Percentiles rank a stretch among this genome's conserved stretches.
Evolutionary conservation across 2,113 vertebrate species (phyloP).

Genomic region (Chiloscyllium plagiosum): DNA sequence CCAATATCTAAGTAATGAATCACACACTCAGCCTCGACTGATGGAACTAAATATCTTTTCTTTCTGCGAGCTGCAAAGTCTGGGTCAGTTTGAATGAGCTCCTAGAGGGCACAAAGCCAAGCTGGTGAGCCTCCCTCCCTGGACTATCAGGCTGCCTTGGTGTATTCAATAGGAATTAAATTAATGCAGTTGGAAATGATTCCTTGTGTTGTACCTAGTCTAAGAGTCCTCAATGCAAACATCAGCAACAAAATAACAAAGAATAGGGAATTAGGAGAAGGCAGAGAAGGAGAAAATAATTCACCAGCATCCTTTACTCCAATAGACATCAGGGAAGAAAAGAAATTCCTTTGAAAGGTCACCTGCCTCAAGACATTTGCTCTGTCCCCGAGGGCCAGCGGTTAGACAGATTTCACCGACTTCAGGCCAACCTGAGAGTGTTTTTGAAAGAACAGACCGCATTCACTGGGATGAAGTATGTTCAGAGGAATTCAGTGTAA

Average conservation of each 20-base stretch:
- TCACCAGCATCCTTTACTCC: not conserved
- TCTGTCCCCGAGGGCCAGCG: not conserved
- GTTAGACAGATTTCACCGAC: constrained; percentile 23
- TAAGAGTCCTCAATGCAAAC: not conserved
- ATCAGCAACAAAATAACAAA: too few relatives aligned
- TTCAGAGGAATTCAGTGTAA: constrained; percentile 26
- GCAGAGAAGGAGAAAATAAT: not conserved
- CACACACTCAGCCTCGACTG: not conserved
- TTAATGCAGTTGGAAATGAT: not conserved
- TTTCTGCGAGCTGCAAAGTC: not conserved
- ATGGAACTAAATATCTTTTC: not conserved
- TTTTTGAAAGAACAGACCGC: constrained; percentile 26
- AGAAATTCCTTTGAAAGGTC: constrained; percentile 29
- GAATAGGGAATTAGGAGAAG: not conserved
- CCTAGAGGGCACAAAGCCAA: not conserved
- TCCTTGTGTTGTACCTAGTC: not conserved
- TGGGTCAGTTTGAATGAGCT: too few relatives aligned
- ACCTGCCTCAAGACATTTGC: constrained; percentile 24
- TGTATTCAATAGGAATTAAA: not conserved
- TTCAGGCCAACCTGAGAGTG: not conserved
- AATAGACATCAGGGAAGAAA: not conserved
- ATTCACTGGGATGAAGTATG: constrained; percentile 27
- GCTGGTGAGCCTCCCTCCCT: not conserved
- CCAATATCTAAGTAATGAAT: not conserved
- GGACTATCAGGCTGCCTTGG: not conserved